Conservation (phyloP, 2,888 invertebrate genomes). For the Hofmannophila pseudospretella region DNA sequence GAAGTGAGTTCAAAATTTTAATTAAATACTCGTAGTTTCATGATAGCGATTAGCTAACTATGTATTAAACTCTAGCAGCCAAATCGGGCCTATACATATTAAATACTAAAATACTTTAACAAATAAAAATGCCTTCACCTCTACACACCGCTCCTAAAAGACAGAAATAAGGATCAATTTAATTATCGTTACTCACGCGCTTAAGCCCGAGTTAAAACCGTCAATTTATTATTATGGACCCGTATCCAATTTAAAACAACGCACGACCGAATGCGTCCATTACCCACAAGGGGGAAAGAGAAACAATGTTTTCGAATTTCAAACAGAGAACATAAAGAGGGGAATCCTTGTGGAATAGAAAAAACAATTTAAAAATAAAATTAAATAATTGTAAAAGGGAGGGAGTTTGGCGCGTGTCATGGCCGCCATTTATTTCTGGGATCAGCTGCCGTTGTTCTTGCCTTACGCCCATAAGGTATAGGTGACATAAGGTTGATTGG, state of each 20-base stretch:
- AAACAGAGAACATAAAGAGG: constrained; percentile 56
- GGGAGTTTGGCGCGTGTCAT: constrained; percentile 69
- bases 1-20: no score
- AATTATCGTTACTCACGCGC: constrained; percentile 72
- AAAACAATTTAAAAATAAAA: constrained; percentile 79
- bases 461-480: constrained; percentile 30
- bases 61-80: no score
- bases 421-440: constrained; percentile 64
- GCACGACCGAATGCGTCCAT: constrained; percentile 65
- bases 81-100: no score
- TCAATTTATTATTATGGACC: constrained; percentile 76
- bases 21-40: no score
- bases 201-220: constrained; percentile 68
- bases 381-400: constrained; percentile 74
- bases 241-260: constrained; percentile 78
- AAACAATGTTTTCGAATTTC: constrained; percentile 66
- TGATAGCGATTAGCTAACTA: no score
- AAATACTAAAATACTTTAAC: background rate
- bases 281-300: constrained; percentile 45
- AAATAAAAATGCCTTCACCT: background rate
- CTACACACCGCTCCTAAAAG: constrained; percentile 19
- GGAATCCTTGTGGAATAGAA: constrained; percentile 69
- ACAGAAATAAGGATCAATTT: constrained; percentile 66
- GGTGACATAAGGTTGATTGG: constrained; percentile 50
- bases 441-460: constrained; percentile 64